Base-by-base conservation (phyloP, 2,888 invertebrate species). In the Nephrotoma appendiculata region DNA sequence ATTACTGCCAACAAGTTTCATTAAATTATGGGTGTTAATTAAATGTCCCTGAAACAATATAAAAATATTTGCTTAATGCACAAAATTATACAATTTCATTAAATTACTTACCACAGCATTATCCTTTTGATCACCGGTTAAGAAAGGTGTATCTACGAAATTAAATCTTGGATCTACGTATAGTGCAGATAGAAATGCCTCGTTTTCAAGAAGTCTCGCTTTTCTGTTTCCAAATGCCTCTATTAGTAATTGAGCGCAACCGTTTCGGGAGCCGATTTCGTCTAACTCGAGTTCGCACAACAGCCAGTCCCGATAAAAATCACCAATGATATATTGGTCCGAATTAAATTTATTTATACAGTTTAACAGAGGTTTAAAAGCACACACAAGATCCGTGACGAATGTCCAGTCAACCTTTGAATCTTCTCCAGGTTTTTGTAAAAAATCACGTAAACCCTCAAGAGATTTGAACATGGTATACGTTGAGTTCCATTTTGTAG, bases 391-490 rank as follows among this genome's bases (percentile, higher is more conserved):
- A 86, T 41, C 71, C 42, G 41, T 2, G 83, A 86, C 57, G 43
- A 86, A 86, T 1, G 4, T 57, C 86, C 42, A 86, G 44, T 86
- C 43, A 5, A 41, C n/a, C 12, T 9, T 12, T 71, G 12, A 15
- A 15, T 71, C 42, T 42, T 83, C 44, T 15, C n/a, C n/a, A 7
- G 31, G 31, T 3, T 31, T 31, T 31, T 31, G 31, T 31, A 31
- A 31, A n/a, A 83, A 86, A 19, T 42, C 41, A n/a, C 84, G 31
- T 19, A 86, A 83, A 11, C 85, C 6, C 19, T 84, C 44, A 9
- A 87, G 9, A 41, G 87, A 86, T 42, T 86, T 41, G 11, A 87
- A 31, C 88, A 87, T 88, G 45, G 86, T 85, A 86, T 87, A 88
- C 19, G 86, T 86, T 3, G 87, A 85, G 15, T 87, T 86, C 87